Evolutionary conservation across 2,888 invertebrate genomes (phyloP).

Genomic region (Eristalis tenax): DNA sequence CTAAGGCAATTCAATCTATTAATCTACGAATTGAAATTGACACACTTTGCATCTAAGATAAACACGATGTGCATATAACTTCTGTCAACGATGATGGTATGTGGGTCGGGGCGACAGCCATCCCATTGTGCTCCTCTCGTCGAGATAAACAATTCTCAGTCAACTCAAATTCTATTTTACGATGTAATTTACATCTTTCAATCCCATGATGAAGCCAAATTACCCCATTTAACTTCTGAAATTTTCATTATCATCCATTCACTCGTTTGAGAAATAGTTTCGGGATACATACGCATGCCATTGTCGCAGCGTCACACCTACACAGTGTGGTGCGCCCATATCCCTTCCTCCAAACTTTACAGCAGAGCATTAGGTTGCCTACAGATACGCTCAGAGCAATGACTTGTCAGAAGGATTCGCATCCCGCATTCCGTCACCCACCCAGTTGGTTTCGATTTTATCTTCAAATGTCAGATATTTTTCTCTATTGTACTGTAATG

Average conservation of each 20-base stretch:
- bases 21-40: conserved; percentile 39
- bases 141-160: conserved; percentile 48
- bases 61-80: background rate
- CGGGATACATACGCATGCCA: conserved; percentile 7
- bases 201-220: conserved; percentile 67
- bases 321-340: background rate
- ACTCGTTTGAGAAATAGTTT: conserved; percentile 66
- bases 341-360: conserved; percentile 22
- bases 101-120: background rate
- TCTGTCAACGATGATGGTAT: conserved; percentile 23
- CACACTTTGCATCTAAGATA: conserved; percentile 16
- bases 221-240: conserved; percentile 69
- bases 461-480: conserved; percentile 69
- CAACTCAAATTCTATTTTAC: conserved; percentile 58
- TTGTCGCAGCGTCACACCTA: background rate
- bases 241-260: conserved; percentile 62
- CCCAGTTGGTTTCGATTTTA: conserved; percentile 51
- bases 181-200: conserved; percentile 69
- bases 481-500: conserved; percentile 66
- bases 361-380: conserved; percentile 22
- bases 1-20: conserved; percentile 7
- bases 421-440: conserved; percentile 36
- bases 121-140: conserved; percentile 16
- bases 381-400: conserved; percentile 23
- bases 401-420: conserved; percentile 45